These are phyloP conservation scores for Exocentrus adspersus DNA, from an alignment of 2,888 invertebrate species.

Conservation along the genomic window DNA sequence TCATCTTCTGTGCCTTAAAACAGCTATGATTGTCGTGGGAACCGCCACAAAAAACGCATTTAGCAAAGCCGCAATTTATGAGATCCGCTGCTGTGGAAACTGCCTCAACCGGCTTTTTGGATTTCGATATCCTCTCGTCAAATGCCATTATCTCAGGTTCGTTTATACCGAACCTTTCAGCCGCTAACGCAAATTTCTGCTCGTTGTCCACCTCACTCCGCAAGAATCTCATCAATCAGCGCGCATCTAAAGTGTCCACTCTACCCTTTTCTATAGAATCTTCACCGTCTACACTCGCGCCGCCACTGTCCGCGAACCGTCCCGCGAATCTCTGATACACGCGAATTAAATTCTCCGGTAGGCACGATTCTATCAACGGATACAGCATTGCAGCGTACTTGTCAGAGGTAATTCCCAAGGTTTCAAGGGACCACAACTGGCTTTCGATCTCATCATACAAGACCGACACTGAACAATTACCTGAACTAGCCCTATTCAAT, in stretches of 20 bases:
- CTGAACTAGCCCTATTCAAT: constrained; percentile 36
- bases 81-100: constrained; percentile 3
- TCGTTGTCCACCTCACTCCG: neutral
- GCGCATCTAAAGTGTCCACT: neutral
- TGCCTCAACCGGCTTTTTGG: neutral
- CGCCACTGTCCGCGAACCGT: too few relatives aligned
- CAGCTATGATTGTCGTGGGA: constrained; percentile 11
- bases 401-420: constrained; percentile 44
- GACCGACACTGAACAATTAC: too few relatives aligned
- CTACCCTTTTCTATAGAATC: neutral
- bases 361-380: constrained; percentile 49
- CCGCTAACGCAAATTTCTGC: too few relatives aligned
- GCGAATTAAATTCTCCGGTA: constrained; percentile 46
- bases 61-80: constrained; percentile 7
- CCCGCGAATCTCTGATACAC: constrained; percentile 38
- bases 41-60: constrained; percentile 21
- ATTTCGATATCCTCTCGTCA: neutral
- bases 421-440: constrained; percentile 47
- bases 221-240: neutral
- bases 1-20: constrained; percentile 15
- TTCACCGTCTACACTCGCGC: too few relatives aligned
- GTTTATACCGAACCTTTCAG: neutral
- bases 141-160: too few relatives aligned
- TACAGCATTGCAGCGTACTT: constrained; percentile 48
- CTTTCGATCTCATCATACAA: constrained; percentile 49